Percentiles rank a stretch among this genome's conserved stretches.
Conservation (phyloP, 1,140 invertebrate species). For the Ceratina australensis region DNA sequence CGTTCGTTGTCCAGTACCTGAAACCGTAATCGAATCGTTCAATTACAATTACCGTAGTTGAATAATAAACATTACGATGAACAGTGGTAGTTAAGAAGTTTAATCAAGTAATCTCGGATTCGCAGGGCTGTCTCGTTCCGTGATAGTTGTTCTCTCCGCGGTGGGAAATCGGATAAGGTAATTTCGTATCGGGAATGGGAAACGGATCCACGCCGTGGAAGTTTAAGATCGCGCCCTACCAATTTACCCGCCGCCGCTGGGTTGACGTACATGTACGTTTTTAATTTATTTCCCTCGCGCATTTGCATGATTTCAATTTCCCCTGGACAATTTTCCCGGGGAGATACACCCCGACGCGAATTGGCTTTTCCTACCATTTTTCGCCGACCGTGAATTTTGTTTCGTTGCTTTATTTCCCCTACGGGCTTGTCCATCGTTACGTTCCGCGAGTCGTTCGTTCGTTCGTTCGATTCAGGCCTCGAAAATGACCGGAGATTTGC, state of each 20-base stretch:
- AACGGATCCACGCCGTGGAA: not conserved
- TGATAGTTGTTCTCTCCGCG: not conserved
- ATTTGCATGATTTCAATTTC: slow-evolving; percentile 46
- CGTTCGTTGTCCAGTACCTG: slow-evolving; percentile 76
- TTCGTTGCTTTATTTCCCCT: not conserved
- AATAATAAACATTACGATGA: too few species aligned
- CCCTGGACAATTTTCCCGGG: not conserved
- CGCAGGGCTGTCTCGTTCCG: too few species aligned
- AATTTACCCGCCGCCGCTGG: slow-evolving; percentile 2
- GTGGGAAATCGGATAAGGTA: not conserved
- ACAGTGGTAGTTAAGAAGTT: too few species aligned
- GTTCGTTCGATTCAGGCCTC: not conserved
- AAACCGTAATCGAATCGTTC: slow-evolving; percentile 12
- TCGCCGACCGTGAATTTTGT: not conserved
- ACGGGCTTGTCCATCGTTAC: not conserved
- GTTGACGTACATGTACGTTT: not conserved
- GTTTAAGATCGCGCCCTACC: not conserved
- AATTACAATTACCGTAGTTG: too few species aligned
- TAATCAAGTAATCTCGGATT: too few species aligned
- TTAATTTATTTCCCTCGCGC: slow-evolving; percentile 22
- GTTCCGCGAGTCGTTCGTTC: not conserved
- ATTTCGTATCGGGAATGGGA: not conserved
- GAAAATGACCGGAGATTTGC: slow-evolving; percentile 11
- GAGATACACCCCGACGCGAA: slow-evolving; percentile 1
- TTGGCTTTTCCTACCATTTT: not conserved